These are phyloP conservation scores for Heliconius charithonia DNA, from an alignment of 2,888 invertebrate species.

Conservation along the genomic window DNA sequence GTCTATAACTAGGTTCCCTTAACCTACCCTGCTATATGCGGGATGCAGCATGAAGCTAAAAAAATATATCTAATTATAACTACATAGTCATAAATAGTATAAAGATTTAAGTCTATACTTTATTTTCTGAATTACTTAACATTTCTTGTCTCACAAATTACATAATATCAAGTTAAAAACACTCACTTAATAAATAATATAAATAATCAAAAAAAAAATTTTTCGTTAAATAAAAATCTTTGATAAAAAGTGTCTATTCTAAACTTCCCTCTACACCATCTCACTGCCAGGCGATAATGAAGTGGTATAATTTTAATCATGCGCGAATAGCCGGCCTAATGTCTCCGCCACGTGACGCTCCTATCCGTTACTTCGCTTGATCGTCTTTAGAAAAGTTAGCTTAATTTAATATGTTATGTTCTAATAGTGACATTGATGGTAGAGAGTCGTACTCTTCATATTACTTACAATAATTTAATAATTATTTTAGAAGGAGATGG, in stretches of 20 bases:
- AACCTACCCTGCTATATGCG: no score
- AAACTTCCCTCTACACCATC: slow-evolving; percentile 52
- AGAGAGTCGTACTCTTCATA: not conserved
- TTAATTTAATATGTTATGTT: slow-evolving; percentile 25
- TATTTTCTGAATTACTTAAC: not conserved
- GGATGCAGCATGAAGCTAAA: no score
- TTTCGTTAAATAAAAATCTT: not conserved
- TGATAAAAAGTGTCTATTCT: slow-evolving; percentile 38
- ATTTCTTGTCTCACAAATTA: no score
- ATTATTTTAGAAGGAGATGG: no score
- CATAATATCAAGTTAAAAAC: not conserved
- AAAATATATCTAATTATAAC: no score
- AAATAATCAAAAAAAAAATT: not conserved
- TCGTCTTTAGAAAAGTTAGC: slow-evolving; percentile 56
- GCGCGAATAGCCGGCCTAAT: slow-evolving; percentile 78
- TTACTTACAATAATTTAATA: not conserved
- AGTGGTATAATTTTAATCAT: slow-evolving; percentile 82
- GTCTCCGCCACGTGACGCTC: slow-evolving; percentile 70
- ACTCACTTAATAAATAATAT: no score
- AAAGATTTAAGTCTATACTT: not conserved
- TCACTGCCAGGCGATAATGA: slow-evolving; percentile 77
- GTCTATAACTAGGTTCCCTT: no score
- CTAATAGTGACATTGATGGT: not conserved
- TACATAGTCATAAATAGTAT: no score
- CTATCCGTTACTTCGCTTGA: slow-evolving; percentile 57